Base-by-base conservation (phyloP, 2,797 vertebrate genomes). In the Chelmon rostratus region DNA sequence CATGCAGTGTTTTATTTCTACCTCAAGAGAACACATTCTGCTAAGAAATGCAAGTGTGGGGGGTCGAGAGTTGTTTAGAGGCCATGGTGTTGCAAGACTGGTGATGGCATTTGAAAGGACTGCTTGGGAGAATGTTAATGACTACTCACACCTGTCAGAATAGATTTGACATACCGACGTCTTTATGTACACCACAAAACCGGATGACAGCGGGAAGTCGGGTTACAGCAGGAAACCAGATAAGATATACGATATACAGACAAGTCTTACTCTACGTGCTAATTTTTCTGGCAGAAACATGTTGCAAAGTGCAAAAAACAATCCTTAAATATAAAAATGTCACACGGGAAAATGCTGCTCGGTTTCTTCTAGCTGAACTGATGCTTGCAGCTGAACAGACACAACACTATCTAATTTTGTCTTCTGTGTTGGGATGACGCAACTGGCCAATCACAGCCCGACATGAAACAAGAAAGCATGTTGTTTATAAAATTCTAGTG, bases 51-150 rank as follows among this genome's bases (percentile, higher is more conserved):
- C 38, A 33, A 68, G 16, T 16, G 3, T 31, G 3, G 0, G 5
- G 1, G 0, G 23, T 44, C 2, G 4, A n/a, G 1, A 23, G 47
- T 25, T 46, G 3, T 56, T 63, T 12, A 61, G 23, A 64, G 46
- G 40, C 19, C 3, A 11, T 0, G 1, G 53, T 73, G 25, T 52
- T 46, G 33, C 49, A 37, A 64, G 42, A 62, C 25, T 69, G 40
- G 64, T 47, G 54, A 81, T 65, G 33, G 21, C 54, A 75, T 71
- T 59, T 69, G 15, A 73, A 68, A 70, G 49, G 23, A 57, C 52
- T 33, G 28, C 58, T 66, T 70, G 13, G 58, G 33, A 38, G 31
- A 44, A n/a, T 42, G 28, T 47, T 64, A 73, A 78, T 71, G 53
- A 28, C 53, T 35, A 38, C 10, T 42, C 50, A 58, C 50, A 33